A percentile compares a stretch with the other conserved stretches of the same genome.
Conservation (phyloP, 2,888 invertebrate genomes). For the Drosophila mettleri region DNA sequence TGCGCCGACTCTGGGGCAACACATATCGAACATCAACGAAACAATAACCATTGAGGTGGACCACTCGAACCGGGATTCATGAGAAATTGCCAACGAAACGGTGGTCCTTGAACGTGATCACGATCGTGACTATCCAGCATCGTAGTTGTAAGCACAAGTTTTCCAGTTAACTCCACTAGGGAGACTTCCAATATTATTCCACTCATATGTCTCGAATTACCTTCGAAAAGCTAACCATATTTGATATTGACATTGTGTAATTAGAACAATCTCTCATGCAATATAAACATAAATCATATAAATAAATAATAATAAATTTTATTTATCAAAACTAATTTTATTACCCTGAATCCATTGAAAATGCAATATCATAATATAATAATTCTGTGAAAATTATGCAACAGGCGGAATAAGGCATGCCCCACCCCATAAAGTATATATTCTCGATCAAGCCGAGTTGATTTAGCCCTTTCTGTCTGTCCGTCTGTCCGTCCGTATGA, state of each 20-base stretch:
- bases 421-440: too few species aligned
- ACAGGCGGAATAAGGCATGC: too few species aligned
- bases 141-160: conserved; percentile 50
- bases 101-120: conserved; percentile 53
- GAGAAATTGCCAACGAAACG: conserved; percentile 36
- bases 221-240: conserved; percentile 32
- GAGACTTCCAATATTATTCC: conserved; percentile 37
- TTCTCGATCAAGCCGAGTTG: too few species aligned
- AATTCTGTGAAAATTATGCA: too few species aligned
- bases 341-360: too few species aligned
- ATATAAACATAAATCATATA: conserved; percentile 37
- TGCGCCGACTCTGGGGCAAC: conserved; percentile 50
- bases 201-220: conserved; percentile 61
- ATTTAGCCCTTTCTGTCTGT: too few species aligned
- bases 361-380: too few species aligned
- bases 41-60: conserved; percentile 18
- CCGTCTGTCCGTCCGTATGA: too few species aligned
- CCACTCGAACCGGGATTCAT: background rate
- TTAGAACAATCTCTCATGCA: conserved; percentile 24
- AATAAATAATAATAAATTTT: too few species aligned
- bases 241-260: conserved; percentile 53
- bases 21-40: background rate
- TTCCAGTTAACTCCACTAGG: conserved; percentile 44
- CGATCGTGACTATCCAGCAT: conserved; percentile 41
- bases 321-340: too few species aligned